Evolutionary conservation across 1,140 invertebrate genomes (phyloP).

Genomic region (Pygmarrhopalites habei): DNA sequence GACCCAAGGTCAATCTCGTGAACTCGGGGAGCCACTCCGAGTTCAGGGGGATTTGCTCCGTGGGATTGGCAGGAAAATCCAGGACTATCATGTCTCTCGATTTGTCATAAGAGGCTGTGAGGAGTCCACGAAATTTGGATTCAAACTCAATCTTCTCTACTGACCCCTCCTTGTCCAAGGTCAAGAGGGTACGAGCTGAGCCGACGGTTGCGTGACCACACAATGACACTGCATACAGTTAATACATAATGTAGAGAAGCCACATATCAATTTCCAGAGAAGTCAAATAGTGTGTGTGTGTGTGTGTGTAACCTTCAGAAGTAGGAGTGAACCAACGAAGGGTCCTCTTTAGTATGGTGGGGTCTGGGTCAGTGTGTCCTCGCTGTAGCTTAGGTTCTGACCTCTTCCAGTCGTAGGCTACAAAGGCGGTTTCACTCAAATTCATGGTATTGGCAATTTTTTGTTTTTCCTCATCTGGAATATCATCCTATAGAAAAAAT

Average conservation of each 20-base stretch:
- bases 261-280: too few relatives aligned
- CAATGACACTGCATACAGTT: too few relatives aligned
- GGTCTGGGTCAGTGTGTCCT: neutral
- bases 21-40: slow-evolving; percentile 1
- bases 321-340: slow-evolving; percentile 58
- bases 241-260: too few relatives aligned
- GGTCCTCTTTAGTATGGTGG: slow-evolving; percentile 24
- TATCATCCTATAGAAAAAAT: slow-evolving; percentile 33
- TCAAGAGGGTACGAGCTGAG: slow-evolving; percentile 48
- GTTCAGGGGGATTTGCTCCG: neutral
- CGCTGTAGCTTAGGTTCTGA: neutral
- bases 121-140: slow-evolving; percentile 21
- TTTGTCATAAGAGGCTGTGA: slow-evolving; percentile 7
- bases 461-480: slow-evolving; percentile 47
- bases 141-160: slow-evolving; percentile 24
- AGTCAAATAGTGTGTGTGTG: too few relatives aligned
- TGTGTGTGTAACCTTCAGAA: slow-evolving; percentile 50
- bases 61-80: slow-evolving; percentile 28
- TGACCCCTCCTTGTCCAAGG: neutral
- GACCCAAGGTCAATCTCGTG: neutral
- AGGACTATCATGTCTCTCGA: slow-evolving; percentile 15
- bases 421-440: slow-evolving; percentile 55
- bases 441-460: slow-evolving; percentile 54
- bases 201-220: slow-evolving; percentile 59
- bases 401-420: slow-evolving; percentile 40